A percentile compares a stretch with the other conserved stretches of the same genome.
Evolutionary conservation across 1,140 invertebrate genomes (phyloP).

Genomic region (Bombus waltoni): DNA sequence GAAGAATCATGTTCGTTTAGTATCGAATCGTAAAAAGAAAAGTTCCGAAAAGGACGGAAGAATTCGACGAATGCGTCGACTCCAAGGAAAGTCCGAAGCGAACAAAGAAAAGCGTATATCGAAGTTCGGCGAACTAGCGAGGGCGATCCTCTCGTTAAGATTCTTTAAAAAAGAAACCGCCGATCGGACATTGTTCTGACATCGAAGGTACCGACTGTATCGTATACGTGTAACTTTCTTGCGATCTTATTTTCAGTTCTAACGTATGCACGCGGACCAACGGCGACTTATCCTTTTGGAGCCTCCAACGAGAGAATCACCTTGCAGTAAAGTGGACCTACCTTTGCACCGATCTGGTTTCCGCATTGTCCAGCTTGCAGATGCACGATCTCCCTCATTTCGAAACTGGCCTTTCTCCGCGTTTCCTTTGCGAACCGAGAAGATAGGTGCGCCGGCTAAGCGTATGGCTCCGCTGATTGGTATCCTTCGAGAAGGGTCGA

Average conservation of each 20-base stretch:
- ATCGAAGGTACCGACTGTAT: too few species aligned
- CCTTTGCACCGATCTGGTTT: conserved; percentile 90
- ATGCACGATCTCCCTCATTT: conserved; percentile 90
- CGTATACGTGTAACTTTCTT: too few species aligned
- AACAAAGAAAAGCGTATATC: too few species aligned
- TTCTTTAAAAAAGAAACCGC: too few species aligned
- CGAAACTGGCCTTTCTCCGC: background rate
- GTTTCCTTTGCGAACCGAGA: background rate
- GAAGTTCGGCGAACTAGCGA: too few species aligned
- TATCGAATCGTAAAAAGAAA: background rate
- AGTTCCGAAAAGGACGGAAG: background rate
- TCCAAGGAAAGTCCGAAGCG: background rate
- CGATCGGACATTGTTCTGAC: too few species aligned
- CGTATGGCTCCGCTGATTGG: conserved; percentile 35
- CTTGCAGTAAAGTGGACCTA: conserved; percentile 68
- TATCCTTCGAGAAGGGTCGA: background rate
- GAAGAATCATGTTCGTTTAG: background rate
- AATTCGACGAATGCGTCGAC: background rate
- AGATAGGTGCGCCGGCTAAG: background rate
- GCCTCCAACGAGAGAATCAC: too few species aligned
- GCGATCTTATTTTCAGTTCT: too few species aligned
- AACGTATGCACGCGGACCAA: too few species aligned
- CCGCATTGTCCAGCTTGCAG: conserved; percentile 90
- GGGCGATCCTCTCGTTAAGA: too few species aligned
- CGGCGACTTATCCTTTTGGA: rapidly evolving